Conservation (phyloP, 2,797 vertebrate species). For the Spizella passerina region DNA sequence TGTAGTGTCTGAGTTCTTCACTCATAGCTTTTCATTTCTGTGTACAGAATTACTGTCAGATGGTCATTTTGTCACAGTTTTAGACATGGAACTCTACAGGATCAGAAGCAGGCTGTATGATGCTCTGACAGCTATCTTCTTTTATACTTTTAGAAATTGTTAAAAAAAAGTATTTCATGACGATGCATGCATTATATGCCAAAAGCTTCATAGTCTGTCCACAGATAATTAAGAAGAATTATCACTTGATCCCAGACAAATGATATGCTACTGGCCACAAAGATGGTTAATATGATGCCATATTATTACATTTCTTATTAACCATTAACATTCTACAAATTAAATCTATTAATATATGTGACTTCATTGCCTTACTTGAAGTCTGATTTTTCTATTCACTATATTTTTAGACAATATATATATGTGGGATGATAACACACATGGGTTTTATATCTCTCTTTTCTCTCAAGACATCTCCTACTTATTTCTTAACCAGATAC, state of each 20-base stretch:
- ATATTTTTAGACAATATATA: background rate
- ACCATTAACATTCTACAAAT: background rate
- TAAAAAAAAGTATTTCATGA: background rate
- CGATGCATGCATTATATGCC: background rate
- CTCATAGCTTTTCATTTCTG: conserved; percentile 10
- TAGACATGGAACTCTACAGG: background rate
- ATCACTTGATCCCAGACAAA: background rate
- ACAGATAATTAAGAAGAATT: background rate
- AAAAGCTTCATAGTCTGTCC: background rate
- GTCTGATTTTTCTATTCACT: background rate
- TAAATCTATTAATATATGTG: background rate
- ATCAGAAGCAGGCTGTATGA: conserved; percentile 9
- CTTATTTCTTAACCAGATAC: background rate
- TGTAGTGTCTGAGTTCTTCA: background rate
- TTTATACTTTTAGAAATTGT: background rate
- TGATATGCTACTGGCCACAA: background rate
- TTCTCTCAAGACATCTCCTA: background rate
- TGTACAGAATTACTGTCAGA: conserved; percentile 24
- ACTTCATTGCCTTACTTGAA: background rate
- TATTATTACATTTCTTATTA: conserved; percentile 30
- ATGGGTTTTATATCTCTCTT: background rate
- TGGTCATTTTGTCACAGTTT: conserved; percentile 47
- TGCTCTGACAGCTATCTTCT: background rate
- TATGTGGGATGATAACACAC: background rate
- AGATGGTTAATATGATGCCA: conserved; percentile 10